A percentile compares a stretch with the other conserved stretches of the same genome.
phyloP scores from a whole-genome alignment of 2,113 vertebrate genomes.

The Leptocoma aspasia region DNA sequence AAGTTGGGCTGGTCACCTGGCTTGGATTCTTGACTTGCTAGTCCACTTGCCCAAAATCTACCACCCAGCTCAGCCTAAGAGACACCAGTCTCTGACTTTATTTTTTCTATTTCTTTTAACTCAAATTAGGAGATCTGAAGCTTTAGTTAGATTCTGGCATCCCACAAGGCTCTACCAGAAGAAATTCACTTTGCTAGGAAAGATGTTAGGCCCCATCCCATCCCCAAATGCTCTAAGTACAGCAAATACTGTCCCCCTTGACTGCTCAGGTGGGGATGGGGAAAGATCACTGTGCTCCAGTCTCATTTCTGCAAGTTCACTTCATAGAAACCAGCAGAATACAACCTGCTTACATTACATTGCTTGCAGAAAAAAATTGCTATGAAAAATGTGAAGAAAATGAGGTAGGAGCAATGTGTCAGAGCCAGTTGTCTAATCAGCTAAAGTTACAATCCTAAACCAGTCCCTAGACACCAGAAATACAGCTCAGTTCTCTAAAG shows the following conservation, averaged over 20 bases:
- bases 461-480: not conserved
- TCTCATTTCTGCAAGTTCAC: not conserved
- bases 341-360: not conserved
- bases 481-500: not conserved
- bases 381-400: not conserved
- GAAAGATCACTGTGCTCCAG: not conserved
- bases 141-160: not conserved
- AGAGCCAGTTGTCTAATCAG: not conserved
- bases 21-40: not conserved
- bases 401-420: not conserved
- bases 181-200: not conserved
- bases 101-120: not conserved
- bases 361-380: not conserved
- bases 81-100: not conserved
- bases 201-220: accelerated
- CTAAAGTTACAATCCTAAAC: not conserved
- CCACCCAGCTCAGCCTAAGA: not conserved
- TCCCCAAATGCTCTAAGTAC: not conserved
- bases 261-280: not conserved
- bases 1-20: not conserved
- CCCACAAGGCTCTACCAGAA: not conserved
- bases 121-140: not conserved
- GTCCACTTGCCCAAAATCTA: not conserved
- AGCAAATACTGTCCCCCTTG: not conserved
- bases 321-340: not conserved